Conservation (phyloP, 2,113 vertebrate species). For the Corvus cornix region DNA sequence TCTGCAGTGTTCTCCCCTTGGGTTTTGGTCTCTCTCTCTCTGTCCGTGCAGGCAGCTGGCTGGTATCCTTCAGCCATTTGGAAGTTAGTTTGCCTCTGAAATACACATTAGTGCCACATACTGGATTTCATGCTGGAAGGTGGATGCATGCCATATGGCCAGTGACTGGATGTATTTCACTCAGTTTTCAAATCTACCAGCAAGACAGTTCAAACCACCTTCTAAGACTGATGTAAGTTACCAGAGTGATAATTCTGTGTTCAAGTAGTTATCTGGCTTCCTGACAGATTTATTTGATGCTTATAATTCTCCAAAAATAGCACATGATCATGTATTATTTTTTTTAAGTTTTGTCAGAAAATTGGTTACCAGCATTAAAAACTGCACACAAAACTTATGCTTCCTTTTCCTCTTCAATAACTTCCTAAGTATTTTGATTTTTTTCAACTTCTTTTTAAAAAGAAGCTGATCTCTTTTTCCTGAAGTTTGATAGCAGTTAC, state of each 20-base stretch:
- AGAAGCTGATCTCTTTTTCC: not conserved
- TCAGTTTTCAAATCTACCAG: not conserved
- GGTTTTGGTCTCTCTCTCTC: not conserved
- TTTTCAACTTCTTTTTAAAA: not conserved
- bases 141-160: not conserved
- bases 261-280: not conserved
- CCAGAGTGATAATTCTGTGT: not conserved
- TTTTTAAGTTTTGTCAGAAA: not conserved
- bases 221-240: not conserved
- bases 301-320: not conserved
- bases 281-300: not conserved
- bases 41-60: not conserved
- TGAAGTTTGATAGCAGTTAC: not conserved
- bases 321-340: not conserved
- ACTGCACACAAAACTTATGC: not conserved
- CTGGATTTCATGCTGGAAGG: not conserved
- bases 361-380: not conserved
- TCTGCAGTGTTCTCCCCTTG: not conserved
- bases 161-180: not conserved
- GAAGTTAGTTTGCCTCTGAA: slow-evolving; percentile 20
- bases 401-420: not conserved
- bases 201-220: not conserved
- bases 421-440: not conserved
- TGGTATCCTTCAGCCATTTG: not conserved
- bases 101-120: not conserved